These are phyloP conservation scores for Agrenia bidenticulata DNA, from an alignment of 2,888 invertebrate genomes.

Conservation along the genomic window DNA sequence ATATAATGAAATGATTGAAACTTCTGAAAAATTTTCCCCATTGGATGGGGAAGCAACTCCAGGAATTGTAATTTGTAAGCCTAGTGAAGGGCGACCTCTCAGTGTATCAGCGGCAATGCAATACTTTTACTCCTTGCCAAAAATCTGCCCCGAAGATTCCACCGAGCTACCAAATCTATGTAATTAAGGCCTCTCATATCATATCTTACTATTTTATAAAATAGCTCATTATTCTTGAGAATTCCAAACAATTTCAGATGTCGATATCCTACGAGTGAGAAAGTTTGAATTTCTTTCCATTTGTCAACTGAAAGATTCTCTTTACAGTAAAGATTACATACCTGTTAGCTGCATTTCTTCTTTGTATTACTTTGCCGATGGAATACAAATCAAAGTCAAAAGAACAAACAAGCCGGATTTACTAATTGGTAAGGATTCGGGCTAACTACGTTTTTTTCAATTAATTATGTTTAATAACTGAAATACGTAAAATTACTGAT, in stretches of 20 bases:
- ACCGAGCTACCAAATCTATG: neutral
- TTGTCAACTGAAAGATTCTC: neutral
- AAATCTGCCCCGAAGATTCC: neutral
- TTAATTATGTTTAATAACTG: too few relatives aligned
- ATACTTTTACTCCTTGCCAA: constrained; percentile 21
- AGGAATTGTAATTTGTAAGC: constrained; percentile 13
- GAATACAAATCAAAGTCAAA: constrained; percentile 17
- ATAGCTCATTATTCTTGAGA: too few relatives aligned
- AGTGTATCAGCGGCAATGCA: constrained; percentile 8
- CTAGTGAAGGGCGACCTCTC: constrained; percentile 3
- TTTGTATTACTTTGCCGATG: constrained; percentile 24
- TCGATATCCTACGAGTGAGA: neutral
- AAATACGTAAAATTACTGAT: too few relatives aligned
- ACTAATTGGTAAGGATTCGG: too few relatives aligned
- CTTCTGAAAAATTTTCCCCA: neutral
- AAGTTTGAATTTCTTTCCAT: neutral
- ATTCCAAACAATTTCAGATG: too few relatives aligned
- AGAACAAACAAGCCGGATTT: neutral
- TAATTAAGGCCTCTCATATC: neutral
- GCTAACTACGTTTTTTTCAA: too few relatives aligned
- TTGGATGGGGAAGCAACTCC: neutral
- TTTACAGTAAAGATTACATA: constrained; percentile 27
- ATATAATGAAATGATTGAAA: neutral
- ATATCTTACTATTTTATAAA: too few relatives aligned
- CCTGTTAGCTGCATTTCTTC: constrained; percentile 25